A percentile compares a stretch with the other conserved stretches of the same genome.
phyloP scores from a whole-genome alignment of 2,888 invertebrate species.

The Agapetus fuscipes region DNA sequence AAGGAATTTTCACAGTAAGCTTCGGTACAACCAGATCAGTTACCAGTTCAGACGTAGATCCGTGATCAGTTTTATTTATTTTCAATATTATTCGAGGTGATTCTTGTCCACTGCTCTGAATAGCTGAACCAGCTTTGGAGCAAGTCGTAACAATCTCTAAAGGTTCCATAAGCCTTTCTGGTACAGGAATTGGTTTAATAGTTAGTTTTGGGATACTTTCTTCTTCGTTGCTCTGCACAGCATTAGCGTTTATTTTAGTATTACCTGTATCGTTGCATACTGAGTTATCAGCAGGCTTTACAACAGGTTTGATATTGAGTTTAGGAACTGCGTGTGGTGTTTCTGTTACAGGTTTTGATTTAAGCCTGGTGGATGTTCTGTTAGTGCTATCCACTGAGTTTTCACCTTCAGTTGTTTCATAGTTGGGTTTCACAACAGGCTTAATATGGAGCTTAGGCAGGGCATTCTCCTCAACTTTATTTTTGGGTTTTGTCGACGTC shows the following conservation, averaged over 20 bases:
- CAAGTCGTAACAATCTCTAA: conserved; percentile 39
- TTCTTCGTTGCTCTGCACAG: too few species aligned
- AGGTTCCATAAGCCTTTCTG: conserved; percentile 30
- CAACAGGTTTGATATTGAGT: too few species aligned
- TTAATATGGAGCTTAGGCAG: conserved; percentile 21
- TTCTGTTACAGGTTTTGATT: too few species aligned
- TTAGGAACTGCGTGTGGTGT: conserved; percentile 1
- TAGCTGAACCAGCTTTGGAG: conserved; percentile 28
- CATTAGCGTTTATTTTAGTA: too few species aligned
- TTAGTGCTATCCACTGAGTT: conserved; percentile 9
- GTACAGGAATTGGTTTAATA: conserved; percentile 33
- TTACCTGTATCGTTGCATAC: too few species aligned
- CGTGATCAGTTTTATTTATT: conserved; percentile 53
- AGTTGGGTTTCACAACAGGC: conserved; percentile 23
- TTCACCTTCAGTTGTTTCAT: too few species aligned
- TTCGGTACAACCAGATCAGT: conserved; percentile 22
- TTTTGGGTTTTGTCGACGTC: conserved; percentile 2
- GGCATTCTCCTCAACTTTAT: conserved; percentile 6
- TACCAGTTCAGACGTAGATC: conserved; percentile 38
- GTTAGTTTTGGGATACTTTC: conserved; percentile 38
- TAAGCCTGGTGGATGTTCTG: too few species aligned
- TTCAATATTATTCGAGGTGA: conserved; percentile 53
- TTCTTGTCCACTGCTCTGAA: conserved; percentile 39
- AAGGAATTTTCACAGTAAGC: conserved; percentile 22
- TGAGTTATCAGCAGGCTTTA: too few species aligned